Conservation (phyloP, 2,113 vertebrate species). For the Nycticryphes semicollaris region DNA sequence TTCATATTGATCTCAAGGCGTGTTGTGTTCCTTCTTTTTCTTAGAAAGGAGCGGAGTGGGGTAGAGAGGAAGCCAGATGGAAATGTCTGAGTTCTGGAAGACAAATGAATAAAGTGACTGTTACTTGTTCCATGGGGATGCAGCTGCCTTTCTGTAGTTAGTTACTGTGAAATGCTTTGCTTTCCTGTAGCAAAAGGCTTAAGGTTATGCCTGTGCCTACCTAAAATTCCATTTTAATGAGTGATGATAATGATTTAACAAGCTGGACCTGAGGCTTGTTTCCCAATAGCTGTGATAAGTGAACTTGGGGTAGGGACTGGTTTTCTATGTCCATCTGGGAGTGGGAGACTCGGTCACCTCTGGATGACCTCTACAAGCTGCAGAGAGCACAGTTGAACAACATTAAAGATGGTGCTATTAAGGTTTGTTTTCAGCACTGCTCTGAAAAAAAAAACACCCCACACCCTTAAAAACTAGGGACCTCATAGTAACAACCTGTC, state of each 20-base stretch:
- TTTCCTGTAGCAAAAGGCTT: not conserved
- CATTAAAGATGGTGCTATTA: fast-evolving
- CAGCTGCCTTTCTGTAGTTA: not conserved
- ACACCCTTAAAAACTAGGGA: fast-evolving
- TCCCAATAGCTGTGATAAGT: not conserved
- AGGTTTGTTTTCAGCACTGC: not conserved
- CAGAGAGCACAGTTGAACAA: fast-evolving
- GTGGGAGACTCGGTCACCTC: not conserved
- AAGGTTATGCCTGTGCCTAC: not conserved
- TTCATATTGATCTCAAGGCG: not conserved
- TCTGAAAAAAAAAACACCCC: not conserved
- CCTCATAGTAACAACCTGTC: fast-evolving
- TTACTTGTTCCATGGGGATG: not conserved
- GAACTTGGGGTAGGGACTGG: not conserved
- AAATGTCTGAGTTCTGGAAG: not conserved
- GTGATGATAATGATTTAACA: not conserved
- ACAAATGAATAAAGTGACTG: not conserved
- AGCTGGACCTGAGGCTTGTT: not conserved
- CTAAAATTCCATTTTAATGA: not conserved
- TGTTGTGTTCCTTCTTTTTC: not conserved
- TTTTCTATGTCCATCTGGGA: not conserved
- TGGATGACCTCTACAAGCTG: not conserved
- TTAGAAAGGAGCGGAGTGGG: not conserved
- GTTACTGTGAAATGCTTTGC: not conserved
- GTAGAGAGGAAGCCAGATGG: not conserved